Evolutionary conservation across 2,113 vertebrate genomes (phyloP), one percentile per base, ranked within the genome.

Genomic region (Anoura caudifer): DNA sequence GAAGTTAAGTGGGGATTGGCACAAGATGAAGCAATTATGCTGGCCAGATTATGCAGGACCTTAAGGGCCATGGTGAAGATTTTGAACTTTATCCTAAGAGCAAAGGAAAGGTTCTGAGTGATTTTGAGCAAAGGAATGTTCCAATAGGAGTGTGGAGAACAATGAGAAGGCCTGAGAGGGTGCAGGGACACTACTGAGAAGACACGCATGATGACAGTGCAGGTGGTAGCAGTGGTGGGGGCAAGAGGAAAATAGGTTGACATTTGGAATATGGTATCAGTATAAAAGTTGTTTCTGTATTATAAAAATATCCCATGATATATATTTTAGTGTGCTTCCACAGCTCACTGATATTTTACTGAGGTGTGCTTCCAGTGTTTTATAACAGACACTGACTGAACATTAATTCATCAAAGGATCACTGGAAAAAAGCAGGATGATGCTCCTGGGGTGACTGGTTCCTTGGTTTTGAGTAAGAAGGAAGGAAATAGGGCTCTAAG

Each of bases 351-450:
- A 95, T 43, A 41, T 72, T 90, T 97, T 91, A 88, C 5, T 19
- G 87, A 75, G 41, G 14, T 54, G 41, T 77, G 61, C 75, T 93
- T 95, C 28, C 85, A 90, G 79, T 77, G 81, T 69, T 93, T 79
- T 94, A 65, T 50, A 96, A 93, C 26, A 54, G 73, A 59, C 54
- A 91, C 59, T 54, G 86, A 89, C 52, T 47, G 63, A 92, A 96
- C 75, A 84, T 91, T 72, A 86, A 86, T 87, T 91, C 83, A 84
- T 94, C 63, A 87, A 82, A 95, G 83, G 54, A 45, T 88, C 63
- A 77, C 1, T n/a, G 33, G 47, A 20, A 84, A 91, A 90, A 79
- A 52, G 14, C 20, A 87, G 50, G 45, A 65, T 67, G 31, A 93
- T 45, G 47, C 50, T 92, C 75, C 59, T 11, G 26, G 76, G 89